phyloP scores from a whole-genome alignment of 2,797 vertebrate species.

The Florisuga fusca region DNA sequence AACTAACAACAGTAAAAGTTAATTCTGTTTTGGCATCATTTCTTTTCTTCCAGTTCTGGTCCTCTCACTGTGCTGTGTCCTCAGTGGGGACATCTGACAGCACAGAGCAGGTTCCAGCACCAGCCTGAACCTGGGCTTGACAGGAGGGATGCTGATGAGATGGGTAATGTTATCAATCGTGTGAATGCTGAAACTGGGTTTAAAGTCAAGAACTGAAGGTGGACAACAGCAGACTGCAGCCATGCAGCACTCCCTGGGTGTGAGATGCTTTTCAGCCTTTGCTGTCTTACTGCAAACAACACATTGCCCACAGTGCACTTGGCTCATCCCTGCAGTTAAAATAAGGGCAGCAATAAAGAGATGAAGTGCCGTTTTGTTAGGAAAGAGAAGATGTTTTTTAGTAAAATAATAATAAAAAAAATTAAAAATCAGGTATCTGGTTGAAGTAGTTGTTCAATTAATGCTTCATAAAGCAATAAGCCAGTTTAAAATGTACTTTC shows the following conservation, averaged over 20 bases:
- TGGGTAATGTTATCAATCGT: background rate
- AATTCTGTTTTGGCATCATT: background rate
- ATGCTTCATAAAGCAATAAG: slow-evolving; percentile 26
- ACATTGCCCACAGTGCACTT: background rate
- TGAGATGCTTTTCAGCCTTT: background rate
- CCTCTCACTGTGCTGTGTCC: fast-evolving
- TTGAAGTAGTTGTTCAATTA: slow-evolving; percentile 48
- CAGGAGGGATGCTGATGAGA: background rate
- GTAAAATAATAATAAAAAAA: background rate
- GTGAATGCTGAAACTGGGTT: background rate
- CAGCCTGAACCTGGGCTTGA: background rate
- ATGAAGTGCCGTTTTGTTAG: background rate
- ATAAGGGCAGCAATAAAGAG: background rate
- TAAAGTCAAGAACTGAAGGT: background rate
- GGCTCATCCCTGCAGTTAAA: background rate
- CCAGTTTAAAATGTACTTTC: slow-evolving; percentile 5
- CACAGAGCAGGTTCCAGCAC: background rate
- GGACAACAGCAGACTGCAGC: background rate
- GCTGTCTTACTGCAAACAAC: background rate
- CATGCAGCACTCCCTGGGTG: background rate
- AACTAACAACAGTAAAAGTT: background rate
- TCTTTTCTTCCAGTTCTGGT: background rate
- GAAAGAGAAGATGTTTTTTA: background rate
- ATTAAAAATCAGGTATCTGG: background rate
- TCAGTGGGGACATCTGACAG: fast-evolving